Base-by-base conservation (phyloP, 2,113 vertebrate genomes). In the Cygnus buccinator region DNA sequence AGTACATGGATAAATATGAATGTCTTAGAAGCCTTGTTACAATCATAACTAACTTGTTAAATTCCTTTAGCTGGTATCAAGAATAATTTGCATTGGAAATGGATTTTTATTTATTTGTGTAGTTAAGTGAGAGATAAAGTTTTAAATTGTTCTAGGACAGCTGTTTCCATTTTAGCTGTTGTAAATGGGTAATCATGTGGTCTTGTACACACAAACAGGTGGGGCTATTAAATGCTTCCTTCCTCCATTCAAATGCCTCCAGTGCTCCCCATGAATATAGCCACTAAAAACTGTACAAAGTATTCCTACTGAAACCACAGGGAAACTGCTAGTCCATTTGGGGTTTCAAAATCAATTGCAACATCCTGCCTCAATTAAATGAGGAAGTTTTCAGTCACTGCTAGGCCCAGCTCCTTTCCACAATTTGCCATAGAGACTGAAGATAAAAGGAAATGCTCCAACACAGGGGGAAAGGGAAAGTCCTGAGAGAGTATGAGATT, bases 121-220 rank as follows among this genome's bases (percentile, higher is more conserved):
- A 73, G 44, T 81, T 87, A 94, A 91, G 61, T 58, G 88, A 82
- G 41, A 68, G 59, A 89, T 90, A 73, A 91, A 84, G 63, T 89
- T 96, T 83, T 84, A 80, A 80, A 90, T 74, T 90, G 72, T 93
- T 96, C 58, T n/a, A 72, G 75, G 61, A 80, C 94, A 97, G 91
- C 88, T 97, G 91, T 88, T 96, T 96, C 91, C 62, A 76, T 97
- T 97, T 95, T 67, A 92, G 50, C 80, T 89, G 67, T 22, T 81
- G 43, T 88, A 95, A 96, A 95, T 70, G 75, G 77, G 52, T 92
- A 93, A 96, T 92, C 86, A 66, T 46, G 46, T 3, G 1, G 50
- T 76, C 72, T 86, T 93, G 81, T 68, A 31, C 29, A 76, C 33
- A 58, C 44, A 76, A 77, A 79, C 72, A 96, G 84, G 86, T 94